These are phyloP conservation scores for Autographa pulchrina DNA, from an alignment of 2,888 invertebrate genomes.

Conservation along the genomic window DNA sequence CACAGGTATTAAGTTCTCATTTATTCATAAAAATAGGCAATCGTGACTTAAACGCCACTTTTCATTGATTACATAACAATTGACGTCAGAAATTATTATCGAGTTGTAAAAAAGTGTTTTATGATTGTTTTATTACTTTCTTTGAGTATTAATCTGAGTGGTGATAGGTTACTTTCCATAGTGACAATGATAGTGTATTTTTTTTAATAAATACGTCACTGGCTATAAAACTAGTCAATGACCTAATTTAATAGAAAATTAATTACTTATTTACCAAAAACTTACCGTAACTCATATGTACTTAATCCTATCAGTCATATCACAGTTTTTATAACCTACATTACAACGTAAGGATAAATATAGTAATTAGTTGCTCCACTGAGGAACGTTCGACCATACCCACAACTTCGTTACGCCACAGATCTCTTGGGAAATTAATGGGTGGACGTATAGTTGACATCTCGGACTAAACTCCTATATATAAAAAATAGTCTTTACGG, in stretches of 20 bases:
- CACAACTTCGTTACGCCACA: not conserved
- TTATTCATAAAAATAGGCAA: conserved; percentile 2
- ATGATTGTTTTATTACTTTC: not conserved
- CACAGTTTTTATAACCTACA: too few species aligned
- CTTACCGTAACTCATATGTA: too few species aligned
- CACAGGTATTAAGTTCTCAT: conserved; percentile 22
- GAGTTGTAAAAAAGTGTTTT: not conserved
- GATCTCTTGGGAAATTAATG: not conserved
- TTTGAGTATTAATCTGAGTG: not conserved
- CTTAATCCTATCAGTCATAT: too few species aligned
- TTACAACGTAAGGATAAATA: not conserved
- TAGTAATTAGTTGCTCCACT: not conserved
- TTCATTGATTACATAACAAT: conserved; percentile 1
- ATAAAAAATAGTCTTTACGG: not conserved
- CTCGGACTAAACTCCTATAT: not conserved
- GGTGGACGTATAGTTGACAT: not conserved
- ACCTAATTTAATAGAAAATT: too few species aligned
- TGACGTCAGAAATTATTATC: not conserved
- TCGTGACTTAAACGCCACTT: not conserved
- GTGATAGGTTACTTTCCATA: not conserved
- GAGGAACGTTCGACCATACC: not conserved
- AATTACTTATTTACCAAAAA: too few species aligned
- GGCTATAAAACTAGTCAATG: too few species aligned
- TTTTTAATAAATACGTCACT: not conserved
- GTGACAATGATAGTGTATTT: not conserved